A percentile compares a stretch with the other conserved stretches of the same genome.
phyloP scores from a whole-genome alignment of 2,888 invertebrate species.

The Rotaria sp. region DNA sequence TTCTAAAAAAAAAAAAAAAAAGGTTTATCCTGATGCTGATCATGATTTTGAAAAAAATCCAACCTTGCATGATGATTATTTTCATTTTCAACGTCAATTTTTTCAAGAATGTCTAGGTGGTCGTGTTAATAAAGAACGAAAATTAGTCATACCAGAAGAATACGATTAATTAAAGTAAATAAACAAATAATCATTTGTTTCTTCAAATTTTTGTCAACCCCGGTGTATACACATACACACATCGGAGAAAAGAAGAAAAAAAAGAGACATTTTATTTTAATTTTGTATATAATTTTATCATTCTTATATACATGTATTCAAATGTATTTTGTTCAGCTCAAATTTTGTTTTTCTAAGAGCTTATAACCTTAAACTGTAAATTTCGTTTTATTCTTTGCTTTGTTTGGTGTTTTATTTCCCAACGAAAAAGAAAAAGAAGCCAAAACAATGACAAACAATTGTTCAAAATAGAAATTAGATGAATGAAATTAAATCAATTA shows the following conservation, averaged over 20 bases:
- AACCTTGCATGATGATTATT: background rate
- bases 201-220: background rate
- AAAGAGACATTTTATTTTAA: background rate
- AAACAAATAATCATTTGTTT: background rate
- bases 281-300: background rate
- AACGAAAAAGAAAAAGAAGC: background rate
- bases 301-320: background rate
- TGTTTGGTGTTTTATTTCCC: background rate
- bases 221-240: background rate
- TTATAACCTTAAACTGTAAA: background rate
- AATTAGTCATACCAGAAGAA: background rate
- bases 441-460: background rate
- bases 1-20: background rate
- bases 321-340: slow-evolving; percentile 5
- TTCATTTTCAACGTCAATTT: background rate
- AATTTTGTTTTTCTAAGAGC: background rate
- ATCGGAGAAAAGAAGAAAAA: background rate
- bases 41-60: slow-evolving; percentile 7
- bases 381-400: too few species aligned
- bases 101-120: slow-evolving; percentile 19
- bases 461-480: background rate
- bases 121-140: slow-evolving; percentile 9
- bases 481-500: background rate
- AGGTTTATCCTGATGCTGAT: slow-evolving; percentile 23
- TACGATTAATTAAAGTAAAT: background rate